Conservation (phyloP, 2,797 vertebrate genomes). For the Phaenicophaeus curvirostris region DNA sequence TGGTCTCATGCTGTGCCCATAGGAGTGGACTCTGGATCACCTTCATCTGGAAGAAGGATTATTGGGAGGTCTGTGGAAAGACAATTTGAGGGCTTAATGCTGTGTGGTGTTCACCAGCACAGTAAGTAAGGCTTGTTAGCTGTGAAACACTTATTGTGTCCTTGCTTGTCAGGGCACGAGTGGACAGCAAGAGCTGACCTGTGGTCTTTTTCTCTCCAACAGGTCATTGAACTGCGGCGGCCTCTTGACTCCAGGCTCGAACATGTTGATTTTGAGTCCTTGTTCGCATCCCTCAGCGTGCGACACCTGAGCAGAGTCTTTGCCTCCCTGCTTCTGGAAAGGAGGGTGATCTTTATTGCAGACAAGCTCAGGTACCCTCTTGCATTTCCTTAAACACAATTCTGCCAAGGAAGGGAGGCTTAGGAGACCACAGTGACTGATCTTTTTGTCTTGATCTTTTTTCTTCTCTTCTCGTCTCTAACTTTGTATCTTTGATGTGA, state of each 20-base stretch:
- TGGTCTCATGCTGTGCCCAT: background rate
- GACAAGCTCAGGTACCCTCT: conserved; percentile 92
- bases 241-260: conserved; percentile 95
- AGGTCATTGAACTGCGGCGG: conserved; percentile 94
- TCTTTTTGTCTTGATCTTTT: background rate
- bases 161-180: background rate
- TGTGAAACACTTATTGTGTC: background rate
- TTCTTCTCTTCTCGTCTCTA: background rate
- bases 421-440: background rate
- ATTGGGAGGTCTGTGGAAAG: background rate
- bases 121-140: background rate
- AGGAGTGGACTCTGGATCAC: background rate
- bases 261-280: conserved; percentile 95
- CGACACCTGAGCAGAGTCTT: conserved; percentile 93
- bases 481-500: accelerated
- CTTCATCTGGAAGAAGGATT: background rate
- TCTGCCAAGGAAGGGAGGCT: background rate
- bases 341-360: conserved; percentile 94
- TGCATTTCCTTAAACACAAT: background rate
- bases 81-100: background rate
- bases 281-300: conserved; percentile 92
- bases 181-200: background rate
- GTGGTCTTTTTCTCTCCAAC: background rate
- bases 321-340: conserved; percentile 94
- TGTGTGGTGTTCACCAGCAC: background rate